Conservation (phyloP, 2,888 invertebrate species). For the Leptopilina myrica region DNA sequence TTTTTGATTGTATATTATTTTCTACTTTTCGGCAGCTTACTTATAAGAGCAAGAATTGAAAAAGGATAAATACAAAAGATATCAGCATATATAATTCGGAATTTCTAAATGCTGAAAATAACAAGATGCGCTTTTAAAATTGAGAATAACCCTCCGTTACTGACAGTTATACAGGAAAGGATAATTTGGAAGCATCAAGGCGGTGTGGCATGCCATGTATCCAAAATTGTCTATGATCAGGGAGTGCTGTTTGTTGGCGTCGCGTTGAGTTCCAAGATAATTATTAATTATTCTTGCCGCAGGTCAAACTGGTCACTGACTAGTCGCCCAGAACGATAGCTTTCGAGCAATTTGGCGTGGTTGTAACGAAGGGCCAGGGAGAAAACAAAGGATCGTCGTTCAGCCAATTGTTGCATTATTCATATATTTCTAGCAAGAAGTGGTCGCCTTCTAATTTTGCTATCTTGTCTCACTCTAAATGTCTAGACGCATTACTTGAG, state of each 20-base stretch:
- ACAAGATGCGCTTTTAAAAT: conserved; percentile 34
- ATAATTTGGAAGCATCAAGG: conserved; percentile 40
- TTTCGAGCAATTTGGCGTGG: conserved; percentile 70
- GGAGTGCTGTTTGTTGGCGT: conserved; percentile 31
- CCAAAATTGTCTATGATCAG: conserved; percentile 52
- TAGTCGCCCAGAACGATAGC: conserved; percentile 54
- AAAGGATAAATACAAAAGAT: neutral
- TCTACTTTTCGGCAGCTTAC: neutral
- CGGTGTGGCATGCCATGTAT: conserved; percentile 42
- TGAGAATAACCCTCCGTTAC: conserved; percentile 10
- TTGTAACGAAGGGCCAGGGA: conserved; percentile 66
- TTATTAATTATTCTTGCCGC: conserved; percentile 52
- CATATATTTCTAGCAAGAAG: conserved; percentile 67
- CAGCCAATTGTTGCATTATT: conserved; percentile 69
- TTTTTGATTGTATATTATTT: conserved; percentile 9
- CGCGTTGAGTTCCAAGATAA: conserved; percentile 45
- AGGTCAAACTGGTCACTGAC: conserved; percentile 56
- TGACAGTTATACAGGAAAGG: conserved; percentile 43
- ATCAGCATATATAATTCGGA: neutral
- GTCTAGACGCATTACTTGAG: conserved; percentile 6
- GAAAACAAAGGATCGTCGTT: conserved; percentile 67
- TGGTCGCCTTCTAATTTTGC: conserved; percentile 37
- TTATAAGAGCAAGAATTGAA: neutral
- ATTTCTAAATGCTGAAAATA: conserved; percentile 31
- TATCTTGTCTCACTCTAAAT: conserved; percentile 40